Evolutionary conservation across 2,113 vertebrate species (phyloP).

Genomic region (Cebus imitator): DNA sequence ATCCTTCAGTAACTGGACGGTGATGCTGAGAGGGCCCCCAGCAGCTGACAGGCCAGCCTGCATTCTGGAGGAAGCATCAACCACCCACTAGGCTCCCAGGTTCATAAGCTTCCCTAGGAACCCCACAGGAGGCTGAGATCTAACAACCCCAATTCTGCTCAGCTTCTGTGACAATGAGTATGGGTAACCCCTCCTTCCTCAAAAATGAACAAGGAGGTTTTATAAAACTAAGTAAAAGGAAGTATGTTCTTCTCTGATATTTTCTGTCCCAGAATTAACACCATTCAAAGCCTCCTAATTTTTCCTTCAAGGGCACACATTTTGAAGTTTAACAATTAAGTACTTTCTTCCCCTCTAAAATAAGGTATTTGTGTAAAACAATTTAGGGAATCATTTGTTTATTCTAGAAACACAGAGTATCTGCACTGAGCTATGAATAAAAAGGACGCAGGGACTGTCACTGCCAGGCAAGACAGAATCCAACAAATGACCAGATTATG

Average conservation of each 20-base stretch:
- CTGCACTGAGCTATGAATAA: not conserved
- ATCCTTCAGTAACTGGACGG: not conserved
- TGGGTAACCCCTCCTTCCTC: not conserved
- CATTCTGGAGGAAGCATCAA: not conserved
- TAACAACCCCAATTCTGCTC: not conserved
- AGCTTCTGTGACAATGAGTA: not conserved
- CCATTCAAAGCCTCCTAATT: not conserved
- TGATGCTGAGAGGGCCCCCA: not conserved
- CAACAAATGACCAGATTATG: not conserved
- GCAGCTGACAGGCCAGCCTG: not conserved
- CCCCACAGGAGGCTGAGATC: not conserved
- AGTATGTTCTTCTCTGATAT: constrained; percentile 2
- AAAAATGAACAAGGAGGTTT: not conserved
- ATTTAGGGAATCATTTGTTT: not conserved
- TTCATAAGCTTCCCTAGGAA: not conserved
- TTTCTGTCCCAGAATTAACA: constrained; percentile 43
- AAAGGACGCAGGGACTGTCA: not conserved
- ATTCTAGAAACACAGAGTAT: not conserved
- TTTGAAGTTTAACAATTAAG: not conserved
- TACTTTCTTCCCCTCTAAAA: not conserved
- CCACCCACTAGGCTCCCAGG: not conserved
- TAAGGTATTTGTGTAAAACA: constrained; percentile 29
- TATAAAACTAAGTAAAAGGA: not conserved
- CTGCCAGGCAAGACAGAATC: not conserved
- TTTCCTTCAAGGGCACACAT: not conserved